Evolutionary conservation across 2,888 invertebrate genomes (phyloP).

Genomic region (Dolichopus griseipennis): DNA sequence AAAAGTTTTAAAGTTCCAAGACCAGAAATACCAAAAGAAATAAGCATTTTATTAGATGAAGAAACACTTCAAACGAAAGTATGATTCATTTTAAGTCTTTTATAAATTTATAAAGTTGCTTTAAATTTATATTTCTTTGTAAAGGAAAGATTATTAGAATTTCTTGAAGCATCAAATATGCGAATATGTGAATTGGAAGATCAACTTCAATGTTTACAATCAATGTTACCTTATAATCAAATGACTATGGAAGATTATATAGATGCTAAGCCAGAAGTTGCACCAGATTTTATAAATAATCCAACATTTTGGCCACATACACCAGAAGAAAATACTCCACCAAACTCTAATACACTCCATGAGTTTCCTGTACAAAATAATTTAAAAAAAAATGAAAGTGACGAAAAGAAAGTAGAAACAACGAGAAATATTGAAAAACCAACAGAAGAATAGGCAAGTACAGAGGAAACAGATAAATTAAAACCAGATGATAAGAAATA

Average conservation of each 20-base stretch:
- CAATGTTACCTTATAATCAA: slow-evolving; percentile 61
- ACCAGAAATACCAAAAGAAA: slow-evolving; percentile 45
- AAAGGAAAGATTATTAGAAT: slow-evolving; percentile 25
- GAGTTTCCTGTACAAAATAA: too few species aligned
- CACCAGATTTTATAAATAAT: slow-evolving; percentile 58
- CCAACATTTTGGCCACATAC: slow-evolving; percentile 81
- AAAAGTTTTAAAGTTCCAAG: slow-evolving; percentile 63
- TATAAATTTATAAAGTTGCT: slow-evolving; percentile 30
- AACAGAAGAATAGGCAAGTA: too few species aligned
- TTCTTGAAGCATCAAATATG: slow-evolving; percentile 28
- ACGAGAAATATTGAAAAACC: too few species aligned
- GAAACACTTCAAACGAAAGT: slow-evolving; percentile 53
- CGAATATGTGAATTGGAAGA: slow-evolving; percentile 45
- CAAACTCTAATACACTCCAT: too few species aligned
- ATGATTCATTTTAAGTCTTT: neutral
- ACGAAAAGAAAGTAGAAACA: too few species aligned
- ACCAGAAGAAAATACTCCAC: slow-evolving; percentile 50
- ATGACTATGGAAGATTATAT: slow-evolving; percentile 83
- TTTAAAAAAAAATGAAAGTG: too few species aligned
- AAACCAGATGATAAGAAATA: too few species aligned
- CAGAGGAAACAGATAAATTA: too few species aligned
- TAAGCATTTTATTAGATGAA: slow-evolving; percentile 49
- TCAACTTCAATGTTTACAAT: slow-evolving; percentile 53
- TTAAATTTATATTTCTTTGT: slow-evolving; percentile 28
- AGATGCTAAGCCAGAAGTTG: slow-evolving; percentile 61